phyloP scores from a whole-genome alignment of 1,140 invertebrate species.

The Penaeus japonicus region DNA sequence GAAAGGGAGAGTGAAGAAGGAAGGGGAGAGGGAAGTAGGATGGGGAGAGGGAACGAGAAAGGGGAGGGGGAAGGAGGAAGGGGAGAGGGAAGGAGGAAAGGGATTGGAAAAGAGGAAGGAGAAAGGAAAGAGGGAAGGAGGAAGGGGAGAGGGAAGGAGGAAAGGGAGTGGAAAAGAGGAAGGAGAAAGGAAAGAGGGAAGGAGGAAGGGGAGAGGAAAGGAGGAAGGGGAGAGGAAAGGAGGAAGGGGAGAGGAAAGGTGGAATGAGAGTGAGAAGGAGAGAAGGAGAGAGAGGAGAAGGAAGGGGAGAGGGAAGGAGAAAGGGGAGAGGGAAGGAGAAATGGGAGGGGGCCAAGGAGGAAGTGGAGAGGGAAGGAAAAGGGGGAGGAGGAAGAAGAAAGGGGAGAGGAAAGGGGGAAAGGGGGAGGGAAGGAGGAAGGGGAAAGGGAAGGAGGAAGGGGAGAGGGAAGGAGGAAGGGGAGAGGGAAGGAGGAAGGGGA shows the following conservation, averaged over 20 bases:
- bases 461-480: not conserved
- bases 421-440: not conserved
- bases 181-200: not conserved
- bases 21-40: no score
- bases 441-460: not conserved
- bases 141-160: not conserved
- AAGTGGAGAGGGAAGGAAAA: not conserved
- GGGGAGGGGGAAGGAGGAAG: not conserved
- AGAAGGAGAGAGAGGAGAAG: not conserved
- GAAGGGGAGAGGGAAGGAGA: not conserved
- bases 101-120: not conserved
- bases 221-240: not conserved
- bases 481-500: not conserved
- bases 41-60: not conserved
- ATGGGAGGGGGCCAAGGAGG: not conserved
- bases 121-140: not conserved
- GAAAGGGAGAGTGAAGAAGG: no score
- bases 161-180: not conserved
- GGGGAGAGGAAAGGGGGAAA: not conserved
- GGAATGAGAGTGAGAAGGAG: not conserved
- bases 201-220: not conserved
- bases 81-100: not conserved
- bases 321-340: not conserved
- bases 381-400: not conserved
- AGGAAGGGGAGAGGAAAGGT: not conserved